A percentile compares a stretch with the other conserved stretches of the same genome.
These are phyloP conservation scores for Tortricodes alternella DNA, from an alignment of 2,888 invertebrate genomes.

Conservation along the genomic window DNA sequence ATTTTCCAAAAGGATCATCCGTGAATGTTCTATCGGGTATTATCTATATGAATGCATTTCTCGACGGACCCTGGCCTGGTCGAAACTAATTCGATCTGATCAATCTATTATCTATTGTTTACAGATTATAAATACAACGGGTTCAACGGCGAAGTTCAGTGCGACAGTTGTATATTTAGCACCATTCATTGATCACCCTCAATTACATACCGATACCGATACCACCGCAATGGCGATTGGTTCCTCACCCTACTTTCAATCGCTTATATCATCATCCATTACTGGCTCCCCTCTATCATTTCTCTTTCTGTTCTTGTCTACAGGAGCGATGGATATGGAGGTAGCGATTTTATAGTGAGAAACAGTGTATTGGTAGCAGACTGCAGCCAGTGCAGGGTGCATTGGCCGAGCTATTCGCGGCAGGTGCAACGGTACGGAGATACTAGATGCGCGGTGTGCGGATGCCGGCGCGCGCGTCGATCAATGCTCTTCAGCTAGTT, in stretches of 20 bases:
- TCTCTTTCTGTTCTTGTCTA: too few species aligned
- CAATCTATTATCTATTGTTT: slow-evolving; percentile 27
- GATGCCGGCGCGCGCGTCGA: neutral
- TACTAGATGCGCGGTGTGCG: neutral
- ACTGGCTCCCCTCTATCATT: neutral
- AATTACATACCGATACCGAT: slow-evolving; percentile 64
- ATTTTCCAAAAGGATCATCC: too few species aligned
- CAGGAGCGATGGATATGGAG: slow-evolving; percentile 33
- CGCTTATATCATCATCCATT: slow-evolving; percentile 27
- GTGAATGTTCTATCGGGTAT: too few species aligned
- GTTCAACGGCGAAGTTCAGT: slow-evolving; percentile 30
- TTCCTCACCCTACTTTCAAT: neutral
- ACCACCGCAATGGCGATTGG: slow-evolving; percentile 28
- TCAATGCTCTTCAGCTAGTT: neutral
- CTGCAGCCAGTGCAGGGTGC: slow-evolving; percentile 56
- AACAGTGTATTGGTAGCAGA: slow-evolving; percentile 26
- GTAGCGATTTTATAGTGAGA: neutral
- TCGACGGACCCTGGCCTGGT: too few species aligned
- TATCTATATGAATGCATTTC: too few species aligned
- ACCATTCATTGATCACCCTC: slow-evolving; percentile 63
- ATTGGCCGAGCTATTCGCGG: slow-evolving; percentile 65
- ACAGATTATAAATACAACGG: slow-evolving; percentile 20
- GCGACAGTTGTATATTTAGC: slow-evolving; percentile 32
- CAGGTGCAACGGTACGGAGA: neutral
- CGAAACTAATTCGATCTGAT: neutral